Base-by-base conservation (phyloP, 2,888 invertebrate species). In the Dendrolimus houi region DNA sequence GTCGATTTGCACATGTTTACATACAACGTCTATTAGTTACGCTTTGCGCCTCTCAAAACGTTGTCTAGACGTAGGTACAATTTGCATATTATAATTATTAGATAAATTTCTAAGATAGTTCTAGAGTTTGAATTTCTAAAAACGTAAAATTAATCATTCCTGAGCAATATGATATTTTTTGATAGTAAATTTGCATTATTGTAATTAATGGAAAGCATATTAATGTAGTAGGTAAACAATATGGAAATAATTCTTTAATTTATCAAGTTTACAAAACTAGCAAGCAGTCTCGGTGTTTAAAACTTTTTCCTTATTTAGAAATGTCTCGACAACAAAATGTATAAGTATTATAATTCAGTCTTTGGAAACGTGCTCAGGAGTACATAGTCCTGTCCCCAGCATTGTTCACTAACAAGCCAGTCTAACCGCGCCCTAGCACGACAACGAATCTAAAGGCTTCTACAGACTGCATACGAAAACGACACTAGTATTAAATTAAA, bases 391-490 rank as follows among this genome's bases (percentile, higher is more conserved):
- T 68, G 71, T 71, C 72, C 71, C 71, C 72, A 69, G 81, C 83
- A 84, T 86, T 87, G 83, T 87, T 80, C 77, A 71, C 83, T 86
- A 86, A 86, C 85, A 85, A 86, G 86, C 81, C 75, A 62, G 78
- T 75, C 77, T 81, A 81, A 85, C 83, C 83, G 81, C 80, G 72
- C 78, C 79, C 73, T 69, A 72, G 80, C 83, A 85, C 83, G 85
- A 84, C 80, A 81, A 64, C 69, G 69, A 68, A 71, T 69, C 69
- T 68, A 70, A 65, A 68, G 29, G 29, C 55, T 53, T 56, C 42
- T 41, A 54, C 54, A 58, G 54, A 47, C 12, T 47, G 47, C 6
- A 9, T 47, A 29, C 9, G 8, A 47, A 47, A 47, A 29, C 6
- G 29, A 29, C 29, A 29, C 29, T 6, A 29, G 29, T 29, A 29